Evolutionary conservation across 2,797 vertebrate species (phyloP).

Genomic region (Macrochelys suwanniensis): DNA sequence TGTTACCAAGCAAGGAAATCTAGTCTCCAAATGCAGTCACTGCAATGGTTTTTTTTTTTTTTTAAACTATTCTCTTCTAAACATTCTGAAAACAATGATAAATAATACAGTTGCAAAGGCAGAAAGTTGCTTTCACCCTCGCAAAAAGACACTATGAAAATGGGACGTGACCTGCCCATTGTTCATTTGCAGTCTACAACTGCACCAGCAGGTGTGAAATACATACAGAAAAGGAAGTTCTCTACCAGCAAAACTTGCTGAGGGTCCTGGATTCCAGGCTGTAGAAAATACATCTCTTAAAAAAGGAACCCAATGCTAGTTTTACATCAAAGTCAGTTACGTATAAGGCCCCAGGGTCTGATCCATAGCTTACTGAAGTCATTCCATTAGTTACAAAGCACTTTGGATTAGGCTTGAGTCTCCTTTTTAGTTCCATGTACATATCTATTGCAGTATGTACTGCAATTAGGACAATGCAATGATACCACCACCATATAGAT

Average conservation of each 20-base stretch:
- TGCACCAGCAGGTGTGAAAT: neutral
- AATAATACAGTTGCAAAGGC: slow-evolving; percentile 33
- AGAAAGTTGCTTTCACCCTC: slow-evolving; percentile 18
- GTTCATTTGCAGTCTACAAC: neutral
- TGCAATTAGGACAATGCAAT: neutral
- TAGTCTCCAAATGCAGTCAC: slow-evolving; percentile 71
- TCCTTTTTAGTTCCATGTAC: accelerated
- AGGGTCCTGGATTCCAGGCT: neutral
- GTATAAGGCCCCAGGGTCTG: neutral
- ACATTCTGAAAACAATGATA: slow-evolving; percentile 64
- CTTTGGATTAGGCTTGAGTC: neutral
- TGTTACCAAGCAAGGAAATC: slow-evolving; percentile 71
- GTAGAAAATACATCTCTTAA: neutral
- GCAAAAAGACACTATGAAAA: neutral
- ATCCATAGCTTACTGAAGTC: neutral
- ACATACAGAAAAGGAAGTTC: neutral
- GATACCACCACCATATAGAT: accelerated
- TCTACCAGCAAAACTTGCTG: neutral
- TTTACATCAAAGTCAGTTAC: neutral
- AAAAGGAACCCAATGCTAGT: neutral
- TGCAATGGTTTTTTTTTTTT: slow-evolving; percentile 72
- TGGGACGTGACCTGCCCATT: accelerated
- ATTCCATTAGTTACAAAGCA: neutral
- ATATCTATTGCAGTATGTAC: accelerated
- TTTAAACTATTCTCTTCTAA: slow-evolving; percentile 70